Percentiles rank a stretch among this genome's conserved stretches.
phyloP scores from a whole-genome alignment of 2,888 invertebrate species.

The Galerucella nymphaeae region DNA sequence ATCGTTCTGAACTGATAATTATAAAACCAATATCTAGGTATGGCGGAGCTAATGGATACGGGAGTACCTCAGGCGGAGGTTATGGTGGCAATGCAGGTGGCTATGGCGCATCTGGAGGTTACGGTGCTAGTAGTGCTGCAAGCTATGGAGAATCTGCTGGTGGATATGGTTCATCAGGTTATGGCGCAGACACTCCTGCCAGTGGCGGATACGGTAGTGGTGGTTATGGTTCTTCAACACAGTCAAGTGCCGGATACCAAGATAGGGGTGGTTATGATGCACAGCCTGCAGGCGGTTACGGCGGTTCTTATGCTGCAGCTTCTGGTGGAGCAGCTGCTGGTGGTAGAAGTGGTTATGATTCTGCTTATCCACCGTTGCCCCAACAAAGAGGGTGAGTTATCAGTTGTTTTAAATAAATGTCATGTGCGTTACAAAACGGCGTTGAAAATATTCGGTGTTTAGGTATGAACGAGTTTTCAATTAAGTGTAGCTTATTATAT shows the following conservation, averaged over 20 bases:
- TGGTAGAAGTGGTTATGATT: conserved; percentile 50
- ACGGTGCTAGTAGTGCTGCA: conserved; percentile 46
- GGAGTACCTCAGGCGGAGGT: conserved; percentile 32
- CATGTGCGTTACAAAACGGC: no score
- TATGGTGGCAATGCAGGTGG: conserved; percentile 43
- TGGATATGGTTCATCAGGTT: conserved; percentile 46
- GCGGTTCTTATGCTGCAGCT: conserved; percentile 39
- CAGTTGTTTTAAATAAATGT: conserved; percentile 52
- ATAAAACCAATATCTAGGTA: neutral
- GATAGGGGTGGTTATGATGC: conserved; percentile 40
- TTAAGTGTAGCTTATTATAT: no score
- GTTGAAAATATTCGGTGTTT: no score
- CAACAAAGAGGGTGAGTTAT: conserved; percentile 51
- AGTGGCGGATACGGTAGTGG: conserved; percentile 29
- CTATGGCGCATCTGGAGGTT: conserved; percentile 35
- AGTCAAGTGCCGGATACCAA: conserved; percentile 38
- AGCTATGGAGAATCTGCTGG: conserved; percentile 42
- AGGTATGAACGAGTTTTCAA: no score
- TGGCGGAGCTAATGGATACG: neutral
- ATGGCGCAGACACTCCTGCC: conserved; percentile 29
- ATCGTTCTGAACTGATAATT: neutral
- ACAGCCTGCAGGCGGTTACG: conserved; percentile 32
- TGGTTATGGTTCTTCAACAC: conserved; percentile 24
- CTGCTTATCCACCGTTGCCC: conserved; percentile 51
- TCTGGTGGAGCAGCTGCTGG: conserved; percentile 29